Base-by-base conservation (phyloP, 2,888 invertebrate genomes). In the Apamea crenata region DNA sequence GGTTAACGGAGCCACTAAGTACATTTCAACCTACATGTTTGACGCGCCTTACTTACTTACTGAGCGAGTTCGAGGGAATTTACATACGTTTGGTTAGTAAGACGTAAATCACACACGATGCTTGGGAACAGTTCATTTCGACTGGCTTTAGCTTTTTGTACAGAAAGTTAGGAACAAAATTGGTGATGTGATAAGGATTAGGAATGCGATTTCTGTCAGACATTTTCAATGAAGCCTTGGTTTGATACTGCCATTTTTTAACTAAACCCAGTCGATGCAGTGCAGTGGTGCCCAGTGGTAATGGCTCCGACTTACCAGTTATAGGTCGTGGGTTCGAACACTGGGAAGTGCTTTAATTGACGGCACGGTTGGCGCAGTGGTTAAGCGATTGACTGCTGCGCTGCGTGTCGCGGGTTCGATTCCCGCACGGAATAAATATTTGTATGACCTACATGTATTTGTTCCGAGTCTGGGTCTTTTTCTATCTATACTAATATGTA, bases 11-110 rank as follows among this genome's bases (percentile, higher is more conserved):
- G 72, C 73, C 73, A 82, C 82, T 89, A 88, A 88, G 87, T 89
- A 87, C 78, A 71, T 72, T 66, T 81, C 88, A 78, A 78, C 85
- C 89, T 87, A 89, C 83, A 81, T 89, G 87, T 82, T 82, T 83
- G 87, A 70, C 80, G 78, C 72, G 84, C 78, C 83, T 89, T 81
- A 86, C 89, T 78, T 73, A 59, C 84, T 85, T 68, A 85, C 36
- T 66, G 74, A 76, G 69, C 71, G 44, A 76, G 75, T 80, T 77
- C 29, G 72, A 74, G 29, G 32, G 71, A 88, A 82, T 87, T 88
- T 80, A 84, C 89, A 87, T 87, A 71, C 65, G 63, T 77, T 86
- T 66, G 66, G 69, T 76, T 77, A 82, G 86, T 84, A 80, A 78
- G 69, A 74, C 25, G 75, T 80, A 77, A 72, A 79, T 76, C 69